Conservation (phyloP, 2,113 vertebrate species). For the Mola mola region DNA sequence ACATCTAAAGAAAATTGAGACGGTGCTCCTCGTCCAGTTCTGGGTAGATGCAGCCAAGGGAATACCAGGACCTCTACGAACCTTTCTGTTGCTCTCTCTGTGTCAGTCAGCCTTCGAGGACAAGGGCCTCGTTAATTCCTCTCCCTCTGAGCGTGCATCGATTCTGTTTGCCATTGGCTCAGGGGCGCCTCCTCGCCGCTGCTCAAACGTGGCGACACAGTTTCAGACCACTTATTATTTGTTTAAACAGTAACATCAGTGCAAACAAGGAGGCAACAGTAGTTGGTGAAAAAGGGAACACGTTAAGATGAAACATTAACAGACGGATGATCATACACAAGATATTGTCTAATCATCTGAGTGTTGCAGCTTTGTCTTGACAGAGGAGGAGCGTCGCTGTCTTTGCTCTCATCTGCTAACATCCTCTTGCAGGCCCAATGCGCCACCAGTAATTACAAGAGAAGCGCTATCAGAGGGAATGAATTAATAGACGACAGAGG, state of each 20-base stretch:
- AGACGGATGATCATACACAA: constrained; percentile 27
- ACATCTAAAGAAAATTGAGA: constrained; percentile 53
- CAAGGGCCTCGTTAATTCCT: constrained; percentile 58
- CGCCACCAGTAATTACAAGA: constrained; percentile 49
- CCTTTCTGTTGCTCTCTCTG: constrained; percentile 48
- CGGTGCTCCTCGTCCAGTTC: constrained; percentile 35
- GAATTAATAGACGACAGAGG: constrained; percentile 62
- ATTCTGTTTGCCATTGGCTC: constrained; percentile 37
- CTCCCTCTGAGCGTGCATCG: constrained; percentile 49
- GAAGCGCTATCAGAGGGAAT: constrained; percentile 49
- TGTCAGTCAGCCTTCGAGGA: constrained; percentile 65
- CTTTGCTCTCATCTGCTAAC: constrained; percentile 34
- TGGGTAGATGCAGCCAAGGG: constrained; percentile 52
- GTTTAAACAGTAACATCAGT: not conserved
- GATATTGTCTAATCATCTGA: constrained; percentile 32
- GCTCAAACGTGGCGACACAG: constrained; percentile 21
- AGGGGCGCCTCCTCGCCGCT: constrained; percentile 29
- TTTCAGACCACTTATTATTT: constrained; percentile 1
- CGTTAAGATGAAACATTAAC: constrained; percentile 27
- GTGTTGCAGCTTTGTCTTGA: constrained; percentile 26
- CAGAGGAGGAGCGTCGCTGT: constrained; percentile 7
- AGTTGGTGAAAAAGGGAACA: constrained; percentile 3
- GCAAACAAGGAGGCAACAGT: not conserved
- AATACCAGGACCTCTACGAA: constrained; percentile 54
- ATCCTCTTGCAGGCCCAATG: constrained; percentile 37